Percentiles rank a stretch among this genome's conserved stretches.
phyloP scores from a whole-genome alignment of 30 jellyfish, hydroid and myxozoan species.

The Mastigias papua region DNA sequence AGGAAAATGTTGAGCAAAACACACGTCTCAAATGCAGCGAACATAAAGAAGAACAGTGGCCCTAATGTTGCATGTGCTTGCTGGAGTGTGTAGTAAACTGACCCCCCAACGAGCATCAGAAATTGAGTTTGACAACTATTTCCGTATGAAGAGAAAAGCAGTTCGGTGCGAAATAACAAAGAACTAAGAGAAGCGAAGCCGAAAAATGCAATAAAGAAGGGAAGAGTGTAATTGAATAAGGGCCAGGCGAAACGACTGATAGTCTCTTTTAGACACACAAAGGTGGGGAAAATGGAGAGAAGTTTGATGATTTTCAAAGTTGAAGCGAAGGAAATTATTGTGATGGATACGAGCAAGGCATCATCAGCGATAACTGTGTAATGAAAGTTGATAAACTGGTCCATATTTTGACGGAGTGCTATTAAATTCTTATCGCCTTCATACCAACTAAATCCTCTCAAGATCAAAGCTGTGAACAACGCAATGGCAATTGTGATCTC shows the following conservation, averaged over 20 bases:
- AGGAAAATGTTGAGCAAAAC: slow-evolving; percentile 60
- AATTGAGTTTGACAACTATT: slow-evolving; percentile 56
- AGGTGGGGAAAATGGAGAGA: slow-evolving; percentile 42
- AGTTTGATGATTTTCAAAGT: slow-evolving; percentile 57
- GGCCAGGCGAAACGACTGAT: slow-evolving; percentile 46
- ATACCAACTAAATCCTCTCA: slow-evolving; percentile 60
- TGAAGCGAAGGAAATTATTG: slow-evolving; percentile 60
- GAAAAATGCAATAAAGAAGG: slow-evolving; percentile 35
- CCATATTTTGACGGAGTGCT: slow-evolving; percentile 63
- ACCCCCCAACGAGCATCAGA: slow-evolving; percentile 72
- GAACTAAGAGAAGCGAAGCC: slow-evolving; percentile 61
- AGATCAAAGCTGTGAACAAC: slow-evolving; percentile 43
- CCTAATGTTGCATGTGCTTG: slow-evolving; percentile 59
- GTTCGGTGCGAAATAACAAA: slow-evolving; percentile 29
- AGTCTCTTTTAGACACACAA: slow-evolving; percentile 27
- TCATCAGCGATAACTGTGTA: slow-evolving; percentile 81
- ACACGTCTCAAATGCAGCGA: slow-evolving; percentile 57
- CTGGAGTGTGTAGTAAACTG: slow-evolving; percentile 33
- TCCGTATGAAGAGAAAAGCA: slow-evolving; percentile 43
- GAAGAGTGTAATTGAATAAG: slow-evolving; percentile 40
- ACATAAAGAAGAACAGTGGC: slow-evolving; percentile 58
- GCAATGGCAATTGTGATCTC: slow-evolving; percentile 57
- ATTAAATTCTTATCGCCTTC: slow-evolving; percentile 46
- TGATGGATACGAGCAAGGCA: slow-evolving; percentile 47
- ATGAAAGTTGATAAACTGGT: slow-evolving; percentile 73